Evolutionary conservation across 2,888 invertebrate genomes (phyloP).

Genomic region (Patella ulyssiponensis): DNA sequence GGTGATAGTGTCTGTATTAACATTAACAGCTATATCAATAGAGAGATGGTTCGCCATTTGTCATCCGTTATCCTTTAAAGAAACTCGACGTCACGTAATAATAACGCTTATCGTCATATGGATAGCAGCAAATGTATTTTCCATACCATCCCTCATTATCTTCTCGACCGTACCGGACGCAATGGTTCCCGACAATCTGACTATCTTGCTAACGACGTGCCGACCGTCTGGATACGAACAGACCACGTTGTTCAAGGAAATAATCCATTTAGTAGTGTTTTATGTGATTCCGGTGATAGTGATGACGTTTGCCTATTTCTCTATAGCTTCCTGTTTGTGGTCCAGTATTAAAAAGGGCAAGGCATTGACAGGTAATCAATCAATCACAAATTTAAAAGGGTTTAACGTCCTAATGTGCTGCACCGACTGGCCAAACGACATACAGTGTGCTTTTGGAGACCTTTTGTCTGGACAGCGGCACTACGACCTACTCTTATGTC

Average conservation of each 20-base stretch:
- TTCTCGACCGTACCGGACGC: constrained; percentile 53
- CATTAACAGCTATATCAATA: constrained; percentile 91
- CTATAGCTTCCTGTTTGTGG: constrained; percentile 65
- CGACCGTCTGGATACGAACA: constrained; percentile 25
- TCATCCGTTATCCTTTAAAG: constrained; percentile 89
- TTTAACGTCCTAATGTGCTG: too few species aligned
- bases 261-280: constrained; percentile 72
- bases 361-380: constrained; percentile 17
- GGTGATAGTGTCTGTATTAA: constrained; percentile 66
- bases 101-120: constrained; percentile 87
- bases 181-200: constrained; percentile 51
- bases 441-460: accelerated
- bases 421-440: too few species aligned
- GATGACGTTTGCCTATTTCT: constrained; percentile 66
- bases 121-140: constrained; percentile 79
- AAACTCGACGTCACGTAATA: constrained; percentile 86
- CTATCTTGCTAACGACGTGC: constrained; percentile 58
- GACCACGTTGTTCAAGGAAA: not conserved
- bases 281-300: constrained; percentile 81
- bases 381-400: not conserved
- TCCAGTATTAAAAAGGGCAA: constrained; percentile 44
- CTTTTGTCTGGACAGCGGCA: too few species aligned
- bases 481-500: not conserved
- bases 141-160: constrained; percentile 61
- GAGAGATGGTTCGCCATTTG: constrained; percentile 97